phyloP scores from a whole-genome alignment of 2,888 invertebrate genomes.

The Aromia moschata region DNA sequence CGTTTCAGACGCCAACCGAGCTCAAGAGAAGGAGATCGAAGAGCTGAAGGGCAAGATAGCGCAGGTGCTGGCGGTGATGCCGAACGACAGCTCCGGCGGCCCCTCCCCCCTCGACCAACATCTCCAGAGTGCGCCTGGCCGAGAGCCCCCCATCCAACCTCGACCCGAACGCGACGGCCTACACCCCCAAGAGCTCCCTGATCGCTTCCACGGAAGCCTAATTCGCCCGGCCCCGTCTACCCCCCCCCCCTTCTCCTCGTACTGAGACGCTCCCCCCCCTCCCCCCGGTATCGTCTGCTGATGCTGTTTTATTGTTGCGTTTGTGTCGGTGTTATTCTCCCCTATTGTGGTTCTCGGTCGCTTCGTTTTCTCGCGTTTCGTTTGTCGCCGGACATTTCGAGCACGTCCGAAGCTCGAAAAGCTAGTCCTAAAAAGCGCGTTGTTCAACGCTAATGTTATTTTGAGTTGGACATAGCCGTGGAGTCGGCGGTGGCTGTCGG shows the following conservation, averaged over 20 bases:
- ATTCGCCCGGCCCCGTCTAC: constrained; percentile 27
- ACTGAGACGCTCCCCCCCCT: constrained; percentile 15
- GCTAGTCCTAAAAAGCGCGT: no score
- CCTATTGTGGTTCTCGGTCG: no score
- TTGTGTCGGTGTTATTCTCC: constrained; percentile 40
- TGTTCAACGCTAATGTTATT: no score
- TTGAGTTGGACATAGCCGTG: no score
- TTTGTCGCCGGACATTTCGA: no score
- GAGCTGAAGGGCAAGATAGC: constrained; percentile 91
- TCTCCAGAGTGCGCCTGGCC: constrained; percentile 71
- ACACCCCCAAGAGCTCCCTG: constrained; percentile 82
- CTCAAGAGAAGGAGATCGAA: constrained; percentile 90
- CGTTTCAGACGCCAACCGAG: constrained; percentile 76
- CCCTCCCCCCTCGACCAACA: constrained; percentile 52
- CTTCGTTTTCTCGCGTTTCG: no score
- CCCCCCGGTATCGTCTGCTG: constrained; percentile 39
- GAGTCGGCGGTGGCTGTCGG: no score
- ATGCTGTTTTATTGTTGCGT: constrained; percentile 45
- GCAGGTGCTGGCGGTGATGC: constrained; percentile 93
- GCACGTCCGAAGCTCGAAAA: no score
- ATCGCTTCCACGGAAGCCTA: constrained; percentile 69
- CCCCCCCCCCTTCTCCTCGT: neutral
- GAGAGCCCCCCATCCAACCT: constrained; percentile 64
- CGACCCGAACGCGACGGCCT: constrained; percentile 91
- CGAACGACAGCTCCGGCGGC: constrained; percentile 73